Evolutionary conservation across 2,797 vertebrate genomes (phyloP).

Genomic region (Acrossocheilus wenchowensis): DNA sequence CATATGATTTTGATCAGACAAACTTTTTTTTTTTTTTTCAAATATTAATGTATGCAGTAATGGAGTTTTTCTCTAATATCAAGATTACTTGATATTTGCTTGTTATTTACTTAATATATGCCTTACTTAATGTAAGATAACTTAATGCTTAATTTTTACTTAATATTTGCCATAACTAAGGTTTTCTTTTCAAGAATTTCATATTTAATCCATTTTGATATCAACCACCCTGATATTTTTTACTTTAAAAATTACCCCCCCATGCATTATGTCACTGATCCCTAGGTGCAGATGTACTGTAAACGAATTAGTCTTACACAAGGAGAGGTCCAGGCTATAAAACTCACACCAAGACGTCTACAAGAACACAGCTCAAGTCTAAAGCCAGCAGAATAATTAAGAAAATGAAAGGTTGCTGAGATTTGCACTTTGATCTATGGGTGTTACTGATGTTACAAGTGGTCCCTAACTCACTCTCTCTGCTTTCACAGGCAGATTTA

Average conservation of each 20-base stretch:
- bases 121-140: too few relatives aligned
- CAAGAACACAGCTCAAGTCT: background rate
- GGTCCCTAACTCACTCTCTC: conserved; percentile 21
- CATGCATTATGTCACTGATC: background rate
- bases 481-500: conserved; percentile 23
- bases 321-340: background rate
- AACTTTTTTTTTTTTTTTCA: too few relatives aligned
- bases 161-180: background rate
- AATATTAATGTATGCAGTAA: background rate
- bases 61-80: background rate
- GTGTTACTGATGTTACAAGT: conserved; percentile 17
- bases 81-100: background rate
- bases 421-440: conserved; percentile 25
- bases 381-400: conserved; percentile 46
- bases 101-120: background rate
- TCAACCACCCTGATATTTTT: background rate
- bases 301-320: background rate
- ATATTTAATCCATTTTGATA: background rate
- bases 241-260: background rate
- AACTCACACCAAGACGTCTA: background rate
- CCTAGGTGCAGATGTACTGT: background rate
- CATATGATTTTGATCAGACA: background rate
- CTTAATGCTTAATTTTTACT: background rate
- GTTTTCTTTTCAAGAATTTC: background rate
- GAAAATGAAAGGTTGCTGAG: conserved; percentile 22